phyloP scores from a whole-genome alignment of 2,888 invertebrate species.

The Sussaba pulchella region DNA sequence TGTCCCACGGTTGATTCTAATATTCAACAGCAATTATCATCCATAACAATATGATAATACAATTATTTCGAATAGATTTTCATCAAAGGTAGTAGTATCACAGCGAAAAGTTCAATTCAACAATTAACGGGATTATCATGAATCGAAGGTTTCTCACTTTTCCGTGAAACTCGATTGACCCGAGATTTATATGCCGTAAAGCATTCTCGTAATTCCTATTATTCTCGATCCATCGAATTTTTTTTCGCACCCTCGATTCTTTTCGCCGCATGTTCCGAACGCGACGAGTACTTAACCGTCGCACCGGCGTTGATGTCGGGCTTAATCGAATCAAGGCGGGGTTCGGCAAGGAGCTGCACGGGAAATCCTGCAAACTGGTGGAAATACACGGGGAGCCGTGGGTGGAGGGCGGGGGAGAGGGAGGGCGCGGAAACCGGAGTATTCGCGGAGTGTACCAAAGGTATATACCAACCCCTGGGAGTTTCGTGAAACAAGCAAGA shows the following conservation, averaged over 20 bases:
- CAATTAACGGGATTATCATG: too few species aligned
- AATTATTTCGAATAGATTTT: too few species aligned
- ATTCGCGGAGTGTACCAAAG: slow-evolving; percentile 31
- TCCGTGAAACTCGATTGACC: not conserved
- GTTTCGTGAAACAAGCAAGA: slow-evolving; percentile 59
- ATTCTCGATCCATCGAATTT: slow-evolving; percentile 46
- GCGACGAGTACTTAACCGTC: not conserved
- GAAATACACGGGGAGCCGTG: slow-evolving; percentile 38
- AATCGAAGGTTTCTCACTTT: not conserved
- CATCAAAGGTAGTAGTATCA: too few species aligned
- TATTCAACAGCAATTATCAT: too few species aligned
- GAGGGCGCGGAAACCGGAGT: too few species aligned
- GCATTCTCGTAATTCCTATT: slow-evolving; percentile 42
- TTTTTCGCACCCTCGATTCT: slow-evolving; percentile 44
- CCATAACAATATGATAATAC: too few species aligned
- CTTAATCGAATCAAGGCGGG: slow-evolving; percentile 42
- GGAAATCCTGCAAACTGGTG: slow-evolving; percentile 60
- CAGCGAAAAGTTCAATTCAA: too few species aligned
- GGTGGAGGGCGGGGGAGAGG: not conserved
- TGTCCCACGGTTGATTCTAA: too few species aligned
- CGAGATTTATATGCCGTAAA: slow-evolving; percentile 14
- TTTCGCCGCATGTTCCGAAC: not conserved
- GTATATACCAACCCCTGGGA: slow-evolving; percentile 46
- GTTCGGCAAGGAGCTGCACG: slow-evolving; percentile 23
- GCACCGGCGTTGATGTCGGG: slow-evolving; percentile 1